These are phyloP conservation scores for Crematogaster levior DNA, from an alignment of 2,888 invertebrate genomes.

Conservation along the genomic window DNA sequence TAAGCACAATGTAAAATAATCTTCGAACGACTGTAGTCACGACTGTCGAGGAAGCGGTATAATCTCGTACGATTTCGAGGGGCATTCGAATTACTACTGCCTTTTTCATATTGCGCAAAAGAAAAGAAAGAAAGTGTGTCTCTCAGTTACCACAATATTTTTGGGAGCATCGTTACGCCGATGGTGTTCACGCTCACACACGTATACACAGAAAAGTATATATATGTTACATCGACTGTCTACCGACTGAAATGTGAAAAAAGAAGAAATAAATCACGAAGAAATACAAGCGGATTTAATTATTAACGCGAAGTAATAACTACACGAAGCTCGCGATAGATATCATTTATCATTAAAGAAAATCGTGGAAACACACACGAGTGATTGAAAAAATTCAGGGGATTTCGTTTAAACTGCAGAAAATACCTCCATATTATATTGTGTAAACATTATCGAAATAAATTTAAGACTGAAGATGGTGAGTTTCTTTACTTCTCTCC, in stretches of 20 bases:
- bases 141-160: conserved; percentile 72
- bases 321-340: conserved; percentile 66
- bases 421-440: conserved; percentile 83
- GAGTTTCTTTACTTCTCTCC: conserved; percentile 46
- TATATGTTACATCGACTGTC: conserved; percentile 58
- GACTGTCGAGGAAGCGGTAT: conserved; percentile 9
- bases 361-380: conserved; percentile 54
- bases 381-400: conserved; percentile 69
- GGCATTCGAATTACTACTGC: conserved; percentile 70
- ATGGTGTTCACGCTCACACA: conserved; percentile 60
- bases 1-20: conserved; percentile 46
- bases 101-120: conserved; percentile 67
- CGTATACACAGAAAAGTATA: conserved; percentile 38
- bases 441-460: conserved; percentile 85
- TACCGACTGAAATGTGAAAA: conserved; percentile 57
- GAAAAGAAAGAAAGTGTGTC: conserved; percentile 53
- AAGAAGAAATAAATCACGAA: conserved; percentile 39
- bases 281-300: conserved; percentile 68
- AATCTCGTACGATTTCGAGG: conserved; percentile 42
- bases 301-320: conserved; percentile 69
- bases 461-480: conserved; percentile 82
- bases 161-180: conserved; percentile 56
- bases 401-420: conserved; percentile 80
- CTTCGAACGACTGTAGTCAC: conserved; percentile 23
- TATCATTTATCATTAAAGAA: conserved; percentile 61